Percentiles rank a stretch among this genome's conserved stretches.
Conservation (phyloP, 1,140 invertebrate species). For the Gryllus bimaculatus region DNA sequence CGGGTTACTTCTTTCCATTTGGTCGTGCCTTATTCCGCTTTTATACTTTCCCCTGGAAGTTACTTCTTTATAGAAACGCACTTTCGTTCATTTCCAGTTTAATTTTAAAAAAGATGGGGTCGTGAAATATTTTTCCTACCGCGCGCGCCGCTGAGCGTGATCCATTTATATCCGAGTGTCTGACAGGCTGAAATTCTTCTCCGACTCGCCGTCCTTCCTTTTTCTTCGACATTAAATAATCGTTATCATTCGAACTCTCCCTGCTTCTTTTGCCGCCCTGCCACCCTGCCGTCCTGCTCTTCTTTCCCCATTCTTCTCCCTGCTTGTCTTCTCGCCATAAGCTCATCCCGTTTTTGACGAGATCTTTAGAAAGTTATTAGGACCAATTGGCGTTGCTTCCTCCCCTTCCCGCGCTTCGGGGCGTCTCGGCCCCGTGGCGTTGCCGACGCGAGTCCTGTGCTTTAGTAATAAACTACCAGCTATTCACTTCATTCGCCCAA, state of each 20-base stretch:
- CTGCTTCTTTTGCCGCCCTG: not conserved
- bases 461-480: not conserved
- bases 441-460: not conserved
- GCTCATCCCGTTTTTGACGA: not conserved
- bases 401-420: not conserved
- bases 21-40: too few species aligned
- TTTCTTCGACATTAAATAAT: not conserved
- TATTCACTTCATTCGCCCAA: not conserved
- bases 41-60: too few species aligned
- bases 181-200: not conserved
- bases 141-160: not conserved
- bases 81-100: not conserved
- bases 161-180: not conserved
- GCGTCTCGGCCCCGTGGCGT: not conserved
- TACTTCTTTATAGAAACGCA: not conserved
- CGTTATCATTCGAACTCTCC: not conserved
- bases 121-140: not conserved
- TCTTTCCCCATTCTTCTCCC: not conserved
- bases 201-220: not conserved
- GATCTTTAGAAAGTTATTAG: constrained; percentile 5
- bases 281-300: not conserved
- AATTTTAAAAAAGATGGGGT: not conserved
- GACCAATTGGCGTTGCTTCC: not conserved
- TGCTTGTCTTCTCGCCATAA: not conserved
- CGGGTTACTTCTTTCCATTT: too few species aligned